Evolutionary conservation across 1,140 invertebrate genomes (phyloP), one percentile per base, ranked within the genome.

Genomic region (Eupeodes corollae): DNA sequence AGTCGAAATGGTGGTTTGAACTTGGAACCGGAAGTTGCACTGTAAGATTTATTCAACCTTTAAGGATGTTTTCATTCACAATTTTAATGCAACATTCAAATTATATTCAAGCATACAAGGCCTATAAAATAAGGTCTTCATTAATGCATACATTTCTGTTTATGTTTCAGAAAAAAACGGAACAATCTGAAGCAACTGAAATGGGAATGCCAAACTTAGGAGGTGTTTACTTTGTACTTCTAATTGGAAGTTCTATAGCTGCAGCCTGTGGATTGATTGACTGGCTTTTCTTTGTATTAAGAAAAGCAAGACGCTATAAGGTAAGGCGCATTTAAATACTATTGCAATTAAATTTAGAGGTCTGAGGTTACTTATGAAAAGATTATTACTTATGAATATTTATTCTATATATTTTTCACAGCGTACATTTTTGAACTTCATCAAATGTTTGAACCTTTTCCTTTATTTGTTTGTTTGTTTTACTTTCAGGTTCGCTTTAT

Each of bases 1-100:
- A 92, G 63, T 83, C 82, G 31, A 91, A 89, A 71, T 95, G 90
- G 91, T 94, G 90, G 90, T 84, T 83, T 57, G 80, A 89, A 65
- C 83, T 86, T 61, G 85, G 84, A 1, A 83, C 84, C 13, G 83
- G 83, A 2, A 75, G 75, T 35, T 89, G 86, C 65, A 67, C 73
- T 53, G 83, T 86, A 66, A 70, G 64, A 21, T 18, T 37, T 41
- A 33, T 3, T 26, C 26, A 12, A 19, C 37, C 26, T 6, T 48
- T 11, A 41, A 72, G 67, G 59, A 44, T 15, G 44, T 6, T 14
- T 41, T 14, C 19, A 42, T 19, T 41, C 12, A 42, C 10, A 32
- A 37, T 18, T n/a, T 14, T n/a, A 48, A 32, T 40, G 14, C 18
- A 19, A 18, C 19, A 10, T 31, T 15, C 21, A 35, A 34, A 31